Conservation (phyloP, 1,140 invertebrate species). For the Brachionus rotundiformis region DNA sequence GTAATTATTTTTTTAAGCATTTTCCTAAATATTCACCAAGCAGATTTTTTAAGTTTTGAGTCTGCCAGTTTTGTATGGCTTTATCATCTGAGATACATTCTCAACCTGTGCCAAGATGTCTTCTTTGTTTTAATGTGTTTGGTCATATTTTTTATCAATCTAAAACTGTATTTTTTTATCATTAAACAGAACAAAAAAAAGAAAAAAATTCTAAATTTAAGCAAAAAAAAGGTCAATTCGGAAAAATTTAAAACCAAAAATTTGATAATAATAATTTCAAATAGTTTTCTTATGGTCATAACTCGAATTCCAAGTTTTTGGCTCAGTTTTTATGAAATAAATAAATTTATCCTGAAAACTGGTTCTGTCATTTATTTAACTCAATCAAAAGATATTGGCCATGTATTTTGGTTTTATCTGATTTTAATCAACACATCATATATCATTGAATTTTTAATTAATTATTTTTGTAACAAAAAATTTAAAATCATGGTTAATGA, state of each 20-base stretch:
- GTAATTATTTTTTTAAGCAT: neutral
- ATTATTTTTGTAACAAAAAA: constrained; percentile 15
- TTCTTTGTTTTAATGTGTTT: neutral
- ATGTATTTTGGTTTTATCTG: neutral
- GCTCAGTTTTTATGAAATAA: neutral
- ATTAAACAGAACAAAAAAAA: neutral
- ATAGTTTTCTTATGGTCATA: neutral
- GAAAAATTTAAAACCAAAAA: neutral
- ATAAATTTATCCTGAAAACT: neutral
- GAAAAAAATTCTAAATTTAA: neutral
- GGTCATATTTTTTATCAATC: neutral
- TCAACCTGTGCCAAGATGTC: neutral
- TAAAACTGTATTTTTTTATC: neutral
- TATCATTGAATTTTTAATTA: constrained; percentile 9
- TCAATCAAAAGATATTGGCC: neutral
- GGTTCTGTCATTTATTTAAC: neutral
- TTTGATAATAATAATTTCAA: neutral
- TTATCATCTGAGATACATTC: neutral
- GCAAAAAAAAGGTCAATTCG: neutral
- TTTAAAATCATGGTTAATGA: too few relatives aligned
- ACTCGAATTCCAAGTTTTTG: neutral
- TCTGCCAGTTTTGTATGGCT: too few relatives aligned
- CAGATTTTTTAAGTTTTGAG: neutral
- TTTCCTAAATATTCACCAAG: neutral
- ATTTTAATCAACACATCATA: neutral